Percentiles rank a stretch among this genome's conserved stretches.
Evolutionary conservation across 1,140 invertebrate species (phyloP).

Genomic region (Aphelenchoides besseyi): DNA sequence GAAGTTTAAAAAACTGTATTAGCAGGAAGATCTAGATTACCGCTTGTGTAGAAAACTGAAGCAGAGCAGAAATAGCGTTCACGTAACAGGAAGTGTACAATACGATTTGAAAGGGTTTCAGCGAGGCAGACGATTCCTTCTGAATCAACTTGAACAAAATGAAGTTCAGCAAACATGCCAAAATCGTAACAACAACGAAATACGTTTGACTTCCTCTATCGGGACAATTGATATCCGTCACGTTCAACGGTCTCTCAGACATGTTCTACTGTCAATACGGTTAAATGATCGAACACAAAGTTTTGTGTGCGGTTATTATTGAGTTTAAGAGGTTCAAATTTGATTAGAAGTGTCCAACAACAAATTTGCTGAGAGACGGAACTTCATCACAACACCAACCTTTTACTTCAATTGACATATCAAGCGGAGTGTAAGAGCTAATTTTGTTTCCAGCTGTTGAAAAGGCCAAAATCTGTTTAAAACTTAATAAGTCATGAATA

Average conservation of each 20-base stretch:
- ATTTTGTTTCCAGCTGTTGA: too few relatives aligned
- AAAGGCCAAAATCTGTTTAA: too few relatives aligned
- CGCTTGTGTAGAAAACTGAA: constrained; percentile 1
- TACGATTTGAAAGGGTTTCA: neutral
- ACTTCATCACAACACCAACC: too few relatives aligned
- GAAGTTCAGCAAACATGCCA: neutral
- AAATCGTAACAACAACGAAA: neutral
- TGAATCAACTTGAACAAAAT: neutral
- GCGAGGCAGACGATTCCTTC: neutral
- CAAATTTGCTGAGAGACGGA: too few relatives aligned
- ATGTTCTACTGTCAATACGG: neutral
- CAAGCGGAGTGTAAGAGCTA: too few relatives aligned
- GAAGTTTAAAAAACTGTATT: neutral
- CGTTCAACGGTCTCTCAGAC: neutral
- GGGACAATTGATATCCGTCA: neutral
- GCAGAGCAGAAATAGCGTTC: neutral
- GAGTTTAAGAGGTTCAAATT: too few relatives aligned
- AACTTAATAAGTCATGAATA: too few relatives aligned
- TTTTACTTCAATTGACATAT: too few relatives aligned
- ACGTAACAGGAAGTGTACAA: neutral
- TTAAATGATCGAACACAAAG: neutral
- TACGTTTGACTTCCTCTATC: neutral
- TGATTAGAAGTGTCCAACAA: too few relatives aligned
- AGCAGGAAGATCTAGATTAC: neutral
- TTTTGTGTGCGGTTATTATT: too few relatives aligned